phyloP scores from a whole-genome alignment of 2,113 vertebrate species.

The Mesoclemmys tuberculata region DNA sequence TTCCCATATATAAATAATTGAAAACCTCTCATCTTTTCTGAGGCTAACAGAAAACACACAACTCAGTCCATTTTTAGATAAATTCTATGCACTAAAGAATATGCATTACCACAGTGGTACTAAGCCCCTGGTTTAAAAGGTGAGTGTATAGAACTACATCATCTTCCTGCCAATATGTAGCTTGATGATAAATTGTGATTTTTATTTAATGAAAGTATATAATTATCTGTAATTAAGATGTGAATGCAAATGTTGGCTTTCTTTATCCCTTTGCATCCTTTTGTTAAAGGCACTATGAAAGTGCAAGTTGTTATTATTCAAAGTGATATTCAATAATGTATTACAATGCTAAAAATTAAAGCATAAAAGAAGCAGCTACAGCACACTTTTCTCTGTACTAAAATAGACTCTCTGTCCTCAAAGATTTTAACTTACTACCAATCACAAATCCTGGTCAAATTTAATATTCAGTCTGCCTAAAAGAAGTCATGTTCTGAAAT shows the following conservation, averaged over 20 bases:
- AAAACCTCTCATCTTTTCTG: not conserved
- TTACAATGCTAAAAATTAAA: conserved; percentile 26
- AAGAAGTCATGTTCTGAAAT: conserved; percentile 44
- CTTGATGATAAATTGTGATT: not conserved
- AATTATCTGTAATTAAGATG: not conserved
- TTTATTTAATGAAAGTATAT: not conserved
- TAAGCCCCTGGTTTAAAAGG: not conserved
- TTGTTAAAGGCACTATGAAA: not conserved
- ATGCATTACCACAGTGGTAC: not conserved
- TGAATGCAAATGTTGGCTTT: not conserved
- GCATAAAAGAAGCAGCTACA: not conserved
- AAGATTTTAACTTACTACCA: conserved; percentile 49
- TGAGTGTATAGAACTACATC: not conserved
- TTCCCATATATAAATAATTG: not conserved
- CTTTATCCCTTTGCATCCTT: not conserved
- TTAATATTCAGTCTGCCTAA: conserved; percentile 19
- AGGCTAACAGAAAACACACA: not conserved
- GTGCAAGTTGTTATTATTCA: not conserved
- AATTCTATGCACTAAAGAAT: not conserved
- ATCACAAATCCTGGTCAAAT: conserved; percentile 3
- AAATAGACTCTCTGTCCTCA: conserved; percentile 20
- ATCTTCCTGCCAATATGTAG: not conserved
- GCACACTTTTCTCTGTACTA: conserved; percentile 4
- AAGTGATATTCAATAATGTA: not conserved
- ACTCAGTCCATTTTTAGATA: not conserved